phyloP scores from a whole-genome alignment of 2,113 vertebrate genomes.

The Cheilinus undulatus region DNA sequence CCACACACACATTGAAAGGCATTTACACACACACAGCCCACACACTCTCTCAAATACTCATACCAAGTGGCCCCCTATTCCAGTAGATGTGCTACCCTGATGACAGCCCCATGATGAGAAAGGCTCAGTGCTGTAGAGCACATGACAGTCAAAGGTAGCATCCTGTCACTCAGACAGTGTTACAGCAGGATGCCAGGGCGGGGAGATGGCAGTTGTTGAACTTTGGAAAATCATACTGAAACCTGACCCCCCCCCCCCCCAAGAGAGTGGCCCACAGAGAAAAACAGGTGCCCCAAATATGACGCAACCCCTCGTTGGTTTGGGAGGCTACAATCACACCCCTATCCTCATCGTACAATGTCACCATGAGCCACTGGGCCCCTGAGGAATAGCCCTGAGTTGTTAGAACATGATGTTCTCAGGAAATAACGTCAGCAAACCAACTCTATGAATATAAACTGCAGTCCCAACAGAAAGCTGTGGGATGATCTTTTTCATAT shows the following conservation, averaged over 20 bases:
- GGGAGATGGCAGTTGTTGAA: constrained; percentile 65
- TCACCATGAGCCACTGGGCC: constrained; percentile 39
- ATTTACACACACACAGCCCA: not conserved
- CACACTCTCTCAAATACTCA: constrained; percentile 13
- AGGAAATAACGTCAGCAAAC: constrained; percentile 27
- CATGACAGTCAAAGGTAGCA: constrained; percentile 64
- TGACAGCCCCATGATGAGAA: constrained; percentile 67
- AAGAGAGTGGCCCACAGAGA: constrained; percentile 38
- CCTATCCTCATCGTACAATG: constrained; percentile 48
- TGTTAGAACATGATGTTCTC: constrained; percentile 53
- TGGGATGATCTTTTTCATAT: not conserved
- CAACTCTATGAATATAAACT: constrained; percentile 34
- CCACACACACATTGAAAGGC: not conserved
- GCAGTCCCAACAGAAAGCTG: not conserved
- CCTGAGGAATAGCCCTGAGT: constrained; percentile 41
- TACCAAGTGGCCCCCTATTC: constrained; percentile 2
- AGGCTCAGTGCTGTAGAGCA: constrained; percentile 51
- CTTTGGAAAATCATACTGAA: constrained; percentile 67
- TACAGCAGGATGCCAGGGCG: constrained; percentile 50
- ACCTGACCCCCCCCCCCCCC: constrained; percentile 59
- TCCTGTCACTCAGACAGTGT: constrained; percentile 64
- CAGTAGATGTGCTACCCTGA: constrained; percentile 26
- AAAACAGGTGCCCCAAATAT: constrained; percentile 68
- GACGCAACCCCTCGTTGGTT: constrained; percentile 14
- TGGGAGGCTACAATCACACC: constrained; percentile 43